Evolutionary conservation across 1,140 invertebrate genomes (phyloP), one percentile per base, ranked within the genome.

Genomic region (Saxidomus purpurata): DNA sequence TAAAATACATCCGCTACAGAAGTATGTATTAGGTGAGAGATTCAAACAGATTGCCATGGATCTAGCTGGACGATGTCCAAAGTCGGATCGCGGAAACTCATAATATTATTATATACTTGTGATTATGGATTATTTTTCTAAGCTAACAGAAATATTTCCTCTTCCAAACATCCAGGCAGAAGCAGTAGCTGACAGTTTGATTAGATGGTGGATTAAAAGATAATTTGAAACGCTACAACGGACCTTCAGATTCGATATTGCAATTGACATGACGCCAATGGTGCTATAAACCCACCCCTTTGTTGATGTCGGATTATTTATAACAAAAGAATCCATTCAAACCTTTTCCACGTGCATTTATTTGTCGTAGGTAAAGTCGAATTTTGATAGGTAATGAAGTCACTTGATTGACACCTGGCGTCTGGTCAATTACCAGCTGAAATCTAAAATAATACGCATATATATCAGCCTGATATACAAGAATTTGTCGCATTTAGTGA

Each of bases 101-200:
- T n/a, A n/a, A n/a, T n/a, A n/a, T 69, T 2, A 17, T 19, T 83
- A 67, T 28, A 28, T 83, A 9, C 38, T 83, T 13, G 81, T 67
- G 22, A 67, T 83, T 2, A 83, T 83, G 81, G 59, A 83, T 67
- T 83, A 67, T 83, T 83, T 83, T 67, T 83, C 81, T 1, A 83
- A 83, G 38, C 28, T 83, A 4, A 83, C 55, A 2, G 81, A 83
- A 83, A 83, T 83, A 83, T 67, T 83, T 69, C 81, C 81, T 11
- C 40, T 83, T n/a, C 81, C 1, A 67, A 83, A 83, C 25, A 83
- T 83, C 3, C 55, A 67, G 17, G 49, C 77, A 22, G 28, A 83
- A 38, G 43, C 81, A 34, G 81, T 83, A 11, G 55, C 59, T 63
- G 81, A 67, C 13, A n/a, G 1, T 40, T 3, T 83, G 4, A 13